These are phyloP conservation scores for Syritta pipiens DNA, from an alignment of 2,888 invertebrate species.

Conservation along the genomic window DNA sequence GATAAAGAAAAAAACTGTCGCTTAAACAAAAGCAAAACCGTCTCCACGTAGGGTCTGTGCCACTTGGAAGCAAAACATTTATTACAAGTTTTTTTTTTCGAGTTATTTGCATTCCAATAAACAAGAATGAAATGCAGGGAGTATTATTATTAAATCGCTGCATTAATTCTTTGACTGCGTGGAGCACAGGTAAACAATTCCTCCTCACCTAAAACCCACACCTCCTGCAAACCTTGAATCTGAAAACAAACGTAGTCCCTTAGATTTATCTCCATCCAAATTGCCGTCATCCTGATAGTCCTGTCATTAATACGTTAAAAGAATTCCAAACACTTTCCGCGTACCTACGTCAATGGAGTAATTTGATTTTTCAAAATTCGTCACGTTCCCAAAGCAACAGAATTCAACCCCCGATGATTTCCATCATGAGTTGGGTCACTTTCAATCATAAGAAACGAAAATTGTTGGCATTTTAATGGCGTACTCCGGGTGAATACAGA, in stretches of 20 bases:
- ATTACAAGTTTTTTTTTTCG: too few relatives aligned
- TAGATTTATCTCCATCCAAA: constrained; percentile 32
- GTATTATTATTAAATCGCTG: too few relatives aligned
- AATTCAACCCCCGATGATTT: not conserved
- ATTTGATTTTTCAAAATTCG: constrained; percentile 45
- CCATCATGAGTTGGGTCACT: constrained; percentile 10
- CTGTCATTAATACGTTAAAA: constrained; percentile 37
- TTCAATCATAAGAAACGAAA: constrained; percentile 8
- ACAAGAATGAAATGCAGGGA: too few relatives aligned
- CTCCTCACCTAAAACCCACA: too few relatives aligned
- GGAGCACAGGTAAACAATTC: too few relatives aligned
- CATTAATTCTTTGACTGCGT: too few relatives aligned
- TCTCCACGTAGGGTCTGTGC: too few relatives aligned
- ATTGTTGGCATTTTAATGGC: constrained; percentile 23
- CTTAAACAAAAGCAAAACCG: too few relatives aligned
- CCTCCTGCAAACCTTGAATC: too few relatives aligned
- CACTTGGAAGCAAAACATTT: too few relatives aligned
- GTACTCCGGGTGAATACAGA: not conserved
- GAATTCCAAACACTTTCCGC: constrained; percentile 20
- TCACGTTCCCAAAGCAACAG: constrained; percentile 17
- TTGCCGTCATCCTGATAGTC: constrained; percentile 23
- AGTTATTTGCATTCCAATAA: too few relatives aligned
- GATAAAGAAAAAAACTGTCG: too few relatives aligned
- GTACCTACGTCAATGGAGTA: constrained; percentile 38
- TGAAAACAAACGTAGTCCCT: not conserved